phyloP scores from a whole-genome alignment of 2,113 vertebrate species.

The Laterallus jamaicensis region DNA sequence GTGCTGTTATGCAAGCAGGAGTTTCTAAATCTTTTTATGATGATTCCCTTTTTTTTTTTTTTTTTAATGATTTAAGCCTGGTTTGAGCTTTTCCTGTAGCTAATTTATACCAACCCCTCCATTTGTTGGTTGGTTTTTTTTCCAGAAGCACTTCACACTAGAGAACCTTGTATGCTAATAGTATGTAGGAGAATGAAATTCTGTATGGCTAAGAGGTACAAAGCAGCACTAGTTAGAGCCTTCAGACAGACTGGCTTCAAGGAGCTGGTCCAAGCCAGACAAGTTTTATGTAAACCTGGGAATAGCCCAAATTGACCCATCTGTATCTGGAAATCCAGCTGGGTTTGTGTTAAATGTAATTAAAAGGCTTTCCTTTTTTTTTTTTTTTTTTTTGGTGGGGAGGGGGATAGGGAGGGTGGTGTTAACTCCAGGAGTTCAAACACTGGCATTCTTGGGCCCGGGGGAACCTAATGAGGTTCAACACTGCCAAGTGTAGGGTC shows the following conservation, averaged over 20 bases:
- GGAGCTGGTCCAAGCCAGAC: not conserved
- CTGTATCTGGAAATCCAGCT: not conserved
- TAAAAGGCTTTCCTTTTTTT: not conserved
- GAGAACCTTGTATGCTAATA: not conserved
- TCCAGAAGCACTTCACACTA: not conserved
- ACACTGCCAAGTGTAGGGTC: too few relatives aligned
- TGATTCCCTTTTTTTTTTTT: not conserved
- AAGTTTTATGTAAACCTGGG: not conserved
- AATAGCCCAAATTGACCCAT: not conserved
- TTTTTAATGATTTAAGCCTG: not conserved
- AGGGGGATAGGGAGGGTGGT: too few relatives aligned
- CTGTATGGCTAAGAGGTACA: not conserved
- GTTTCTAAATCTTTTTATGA: not conserved
- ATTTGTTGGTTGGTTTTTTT: not conserved
- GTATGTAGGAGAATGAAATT: not conserved
- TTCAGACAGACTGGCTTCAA: not conserved
- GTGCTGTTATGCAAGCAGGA: not conserved
- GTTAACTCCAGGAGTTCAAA: not conserved
- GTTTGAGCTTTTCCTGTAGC: not conserved
- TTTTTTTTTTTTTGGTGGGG: not conserved
- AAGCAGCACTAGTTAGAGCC: not conserved
- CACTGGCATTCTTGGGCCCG: not conserved
- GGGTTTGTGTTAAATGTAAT: not conserved
- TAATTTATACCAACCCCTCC: not conserved
- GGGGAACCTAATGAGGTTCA: too few relatives aligned